Conservation (phyloP, 37 sponge, comb jelly and placozoan genomes). For the Corticium candelabrum region DNA sequence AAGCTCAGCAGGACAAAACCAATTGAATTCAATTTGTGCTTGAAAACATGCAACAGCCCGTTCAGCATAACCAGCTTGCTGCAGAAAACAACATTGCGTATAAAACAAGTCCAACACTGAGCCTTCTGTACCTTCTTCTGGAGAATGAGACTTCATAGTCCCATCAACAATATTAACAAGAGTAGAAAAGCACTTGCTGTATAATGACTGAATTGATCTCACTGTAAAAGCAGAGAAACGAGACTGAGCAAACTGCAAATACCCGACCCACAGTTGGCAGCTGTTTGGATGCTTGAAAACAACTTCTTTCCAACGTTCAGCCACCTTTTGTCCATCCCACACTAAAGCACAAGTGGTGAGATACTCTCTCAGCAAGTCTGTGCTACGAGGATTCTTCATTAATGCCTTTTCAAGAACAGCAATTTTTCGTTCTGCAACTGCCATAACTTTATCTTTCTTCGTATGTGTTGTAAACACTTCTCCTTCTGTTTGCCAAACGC, state of each 20-base stretch:
- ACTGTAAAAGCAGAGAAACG: slow-evolving; percentile 42
- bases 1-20: slow-evolving; percentile 39
- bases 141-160: slow-evolving; percentile 49
- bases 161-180: slow-evolving; percentile 49
- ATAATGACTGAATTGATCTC: slow-evolving; percentile 27
- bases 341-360: slow-evolving; percentile 40
- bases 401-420: slow-evolving; percentile 77
- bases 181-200: slow-evolving; percentile 46
- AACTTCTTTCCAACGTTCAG: slow-evolving; percentile 63
- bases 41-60: slow-evolving; percentile 67
- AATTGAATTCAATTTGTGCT: slow-evolving; percentile 79
- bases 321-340: slow-evolving; percentile 46
- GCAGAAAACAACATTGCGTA: slow-evolving; percentile 45
- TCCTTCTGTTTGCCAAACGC: too few species aligned
- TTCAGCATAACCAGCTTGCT: slow-evolving; percentile 58
- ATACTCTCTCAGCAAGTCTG: slow-evolving; percentile 52
- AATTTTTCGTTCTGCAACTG: slow-evolving; percentile 58
- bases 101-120: slow-evolving; percentile 38
- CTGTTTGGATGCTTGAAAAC: slow-evolving; percentile 57
- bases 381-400: slow-evolving; percentile 49
- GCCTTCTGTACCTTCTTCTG: slow-evolving; percentile 29
- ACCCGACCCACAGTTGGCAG: slow-evolving; percentile 47
- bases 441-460: slow-evolving; percentile 8
- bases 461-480: too few species aligned
- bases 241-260: slow-evolving; percentile 51